phyloP scores from a whole-genome alignment of 2,797 vertebrate genomes.

The Epinephelus awoara region DNA sequence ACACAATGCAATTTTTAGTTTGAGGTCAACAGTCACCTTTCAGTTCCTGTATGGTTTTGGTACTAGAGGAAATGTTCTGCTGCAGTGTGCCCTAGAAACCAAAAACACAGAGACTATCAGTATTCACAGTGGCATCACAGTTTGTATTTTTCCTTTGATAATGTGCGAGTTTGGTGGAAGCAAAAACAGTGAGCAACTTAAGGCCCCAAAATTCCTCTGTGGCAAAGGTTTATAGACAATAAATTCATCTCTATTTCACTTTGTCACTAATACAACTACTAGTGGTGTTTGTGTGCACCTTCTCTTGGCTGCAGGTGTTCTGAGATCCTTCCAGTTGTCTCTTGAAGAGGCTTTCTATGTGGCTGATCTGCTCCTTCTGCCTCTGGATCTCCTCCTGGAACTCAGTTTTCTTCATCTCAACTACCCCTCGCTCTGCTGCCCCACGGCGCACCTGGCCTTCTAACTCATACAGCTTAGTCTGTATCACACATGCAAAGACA shows the following conservation, averaged over 20 bases:
- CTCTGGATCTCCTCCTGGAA: conserved; percentile 90
- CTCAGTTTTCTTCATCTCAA: conserved; percentile 91
- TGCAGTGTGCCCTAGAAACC: conserved; percentile 77
- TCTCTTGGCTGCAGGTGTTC: conserved; percentile 88
- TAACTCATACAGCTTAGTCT: conserved; percentile 91
- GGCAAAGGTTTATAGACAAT: background rate
- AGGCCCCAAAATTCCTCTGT: background rate
- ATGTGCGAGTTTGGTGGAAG: conserved; percentile 1
- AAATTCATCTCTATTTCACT: background rate
- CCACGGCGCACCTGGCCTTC: conserved; percentile 89
- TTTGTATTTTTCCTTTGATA: background rate
- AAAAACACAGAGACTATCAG: conserved; percentile 32
- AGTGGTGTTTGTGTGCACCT: conserved; percentile 79
- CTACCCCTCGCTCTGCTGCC: conserved; percentile 86
- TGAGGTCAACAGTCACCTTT: conserved; percentile 75
- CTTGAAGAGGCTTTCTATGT: conserved; percentile 89
- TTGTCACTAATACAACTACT: background rate
- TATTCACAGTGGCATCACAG: background rate
- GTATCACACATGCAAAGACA: conserved; percentile 20
- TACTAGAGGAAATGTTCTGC: conserved; percentile 81
- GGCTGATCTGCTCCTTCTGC: conserved; percentile 89
- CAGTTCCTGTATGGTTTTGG: conserved; percentile 81
- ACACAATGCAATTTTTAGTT: background rate
- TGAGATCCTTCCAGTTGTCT: conserved; percentile 89
- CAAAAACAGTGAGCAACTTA: background rate